Evolutionary conservation across 2,113 vertebrate genomes (phyloP).

Genomic region (Scophthalmus maximus): DNA sequence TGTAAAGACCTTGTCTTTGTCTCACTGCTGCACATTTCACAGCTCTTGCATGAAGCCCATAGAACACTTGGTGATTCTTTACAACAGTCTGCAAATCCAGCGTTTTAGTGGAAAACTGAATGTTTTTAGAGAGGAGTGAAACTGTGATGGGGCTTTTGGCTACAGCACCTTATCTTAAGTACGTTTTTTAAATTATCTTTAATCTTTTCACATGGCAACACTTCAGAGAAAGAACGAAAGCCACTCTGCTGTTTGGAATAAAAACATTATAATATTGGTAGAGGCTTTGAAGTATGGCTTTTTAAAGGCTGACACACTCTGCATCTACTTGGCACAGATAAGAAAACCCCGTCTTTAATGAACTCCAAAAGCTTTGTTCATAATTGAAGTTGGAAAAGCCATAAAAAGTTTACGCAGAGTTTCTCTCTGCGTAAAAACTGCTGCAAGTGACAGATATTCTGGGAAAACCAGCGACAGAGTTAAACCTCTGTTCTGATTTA

Average conservation of each 20-base stretch:
- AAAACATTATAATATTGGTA: constrained; percentile 20
- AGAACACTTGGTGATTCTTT: background rate
- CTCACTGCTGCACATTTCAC: constrained; percentile 24
- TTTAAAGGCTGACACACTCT: constrained; percentile 31
- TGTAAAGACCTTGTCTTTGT: constrained; percentile 34
- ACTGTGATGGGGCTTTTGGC: constrained; percentile 34
- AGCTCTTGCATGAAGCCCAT: constrained; percentile 15
- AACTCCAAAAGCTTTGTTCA: constrained; percentile 24
- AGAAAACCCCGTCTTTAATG: constrained; percentile 38
- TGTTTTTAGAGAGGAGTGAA: constrained; percentile 19
- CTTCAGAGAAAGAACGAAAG: constrained; percentile 31
- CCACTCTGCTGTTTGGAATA: constrained; percentile 30
- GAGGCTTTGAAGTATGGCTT: constrained; percentile 56
- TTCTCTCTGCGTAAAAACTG: background rate
- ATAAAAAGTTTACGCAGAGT: constrained; percentile 24
- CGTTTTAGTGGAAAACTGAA: background rate
- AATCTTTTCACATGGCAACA: constrained; percentile 55
- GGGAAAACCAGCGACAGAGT: constrained; percentile 32
- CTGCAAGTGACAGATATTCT: constrained; percentile 14
- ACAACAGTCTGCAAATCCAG: constrained; percentile 16
- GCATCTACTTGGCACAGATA: constrained; percentile 36
- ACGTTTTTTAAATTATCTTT: constrained; percentile 49
- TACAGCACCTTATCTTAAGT: constrained; percentile 50
- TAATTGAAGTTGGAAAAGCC: constrained; percentile 22
- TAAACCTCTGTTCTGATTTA: constrained; percentile 30